Evolutionary conservation across 92 coral and sea anemone genomes (phyloP), one percentile per base, ranked within the genome.

Genomic region (Porites evermanni): DNA sequence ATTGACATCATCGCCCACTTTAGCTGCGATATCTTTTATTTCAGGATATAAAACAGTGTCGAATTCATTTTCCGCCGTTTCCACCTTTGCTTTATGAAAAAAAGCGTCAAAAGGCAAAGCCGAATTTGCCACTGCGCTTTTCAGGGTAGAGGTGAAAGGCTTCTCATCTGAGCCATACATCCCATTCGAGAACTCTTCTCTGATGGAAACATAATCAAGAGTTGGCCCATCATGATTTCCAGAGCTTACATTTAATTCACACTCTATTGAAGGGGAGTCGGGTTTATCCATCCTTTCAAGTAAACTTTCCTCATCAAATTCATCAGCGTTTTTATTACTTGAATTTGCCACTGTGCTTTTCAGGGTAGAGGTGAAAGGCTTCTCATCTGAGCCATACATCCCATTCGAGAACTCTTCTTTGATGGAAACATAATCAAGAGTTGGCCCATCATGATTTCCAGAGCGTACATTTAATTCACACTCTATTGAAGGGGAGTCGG

Each of bases 111-210:
- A 23, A 16, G 8, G 16, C 26, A 51, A 53, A 52, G 75, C 26
- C 0, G 8, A 11, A 52, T 38, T 17, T 72, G 11, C 18, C 7
- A 26, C 16, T 47, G 63, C 16, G 5, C 53, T 11, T 9, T 83
- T 71, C 29, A 63, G 38, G 8, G 63, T 71, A 64, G 87, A 50
- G 10, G 3, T 1, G 1, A 7, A n/a, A 47, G 73, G 80, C 20
- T 51, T 78, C 16, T 73, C 73, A 12, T 73, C 87, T 72, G 87
- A 83, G 52, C 23, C 24, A 12, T 50, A 18, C 38, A 4, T 52
- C 23, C 51, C 54, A 16, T 29, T 53, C 14, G 53, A 14, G 47
- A 10, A 0, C 51, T 50, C 32, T 44, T 1, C 53, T 54, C 59
- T 32, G 12, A 26, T 56, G 47, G 12, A 24, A 1, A 47, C 44